Evolutionary conservation across 2,888 invertebrate genomes (phyloP).

Genomic region (Carterocephalus palaemon): DNA sequence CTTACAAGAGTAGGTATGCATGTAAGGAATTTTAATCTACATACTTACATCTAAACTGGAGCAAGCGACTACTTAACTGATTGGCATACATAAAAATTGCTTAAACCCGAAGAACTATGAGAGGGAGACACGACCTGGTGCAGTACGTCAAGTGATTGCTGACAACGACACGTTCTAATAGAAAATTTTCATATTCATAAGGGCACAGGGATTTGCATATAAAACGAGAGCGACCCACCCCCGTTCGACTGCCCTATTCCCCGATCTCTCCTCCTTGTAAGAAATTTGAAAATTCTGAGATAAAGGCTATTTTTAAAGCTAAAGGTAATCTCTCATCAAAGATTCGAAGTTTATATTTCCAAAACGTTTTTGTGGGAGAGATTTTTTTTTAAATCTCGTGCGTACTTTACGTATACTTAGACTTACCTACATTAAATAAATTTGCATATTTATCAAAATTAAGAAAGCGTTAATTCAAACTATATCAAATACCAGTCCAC

Average conservation of each 20-base stretch:
- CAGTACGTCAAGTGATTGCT: slow-evolving; percentile 66
- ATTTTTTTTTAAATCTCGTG: too few relatives aligned
- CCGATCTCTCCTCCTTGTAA: slow-evolving; percentile 61
- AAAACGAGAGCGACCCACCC: slow-evolving; percentile 67
- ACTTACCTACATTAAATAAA: too few relatives aligned
- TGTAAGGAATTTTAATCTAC: too few relatives aligned
- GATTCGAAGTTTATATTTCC: too few relatives aligned
- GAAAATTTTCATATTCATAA: slow-evolving; percentile 80
- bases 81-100: slow-evolving; percentile 39
- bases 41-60: neutral
- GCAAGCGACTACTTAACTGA: neutral
- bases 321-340: slow-evolving; percentile 1
- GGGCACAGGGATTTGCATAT: slow-evolving; percentile 75
- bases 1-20: too few relatives aligned
- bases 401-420: too few relatives aligned
- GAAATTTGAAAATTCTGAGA: slow-evolving; percentile 35
- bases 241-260: slow-evolving; percentile 62
- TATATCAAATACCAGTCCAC: too few relatives aligned
- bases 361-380: too few relatives aligned
- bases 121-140: slow-evolving; percentile 49
- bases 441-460: too few relatives aligned
- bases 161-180: slow-evolving; percentile 77
- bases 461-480: too few relatives aligned
- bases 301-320: slow-evolving; percentile 25
- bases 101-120: slow-evolving; percentile 52